Conservation (phyloP, 2,888 invertebrate genomes). For the Pammene aurita region DNA sequence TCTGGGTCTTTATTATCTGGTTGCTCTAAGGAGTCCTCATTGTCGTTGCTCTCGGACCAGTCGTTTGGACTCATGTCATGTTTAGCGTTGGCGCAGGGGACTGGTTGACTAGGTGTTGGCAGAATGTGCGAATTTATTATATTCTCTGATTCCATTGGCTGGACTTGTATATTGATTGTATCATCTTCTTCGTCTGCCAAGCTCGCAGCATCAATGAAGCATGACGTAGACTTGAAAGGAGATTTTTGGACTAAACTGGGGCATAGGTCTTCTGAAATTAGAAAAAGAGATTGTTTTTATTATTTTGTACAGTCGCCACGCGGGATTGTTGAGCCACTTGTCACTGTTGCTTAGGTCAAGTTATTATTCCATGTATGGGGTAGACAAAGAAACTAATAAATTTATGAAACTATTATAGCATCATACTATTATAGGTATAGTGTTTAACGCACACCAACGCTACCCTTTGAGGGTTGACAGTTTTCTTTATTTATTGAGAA, state of each 20-base stretch:
- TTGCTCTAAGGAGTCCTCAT: constrained; percentile 74
- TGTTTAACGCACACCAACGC: no score
- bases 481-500: no score
- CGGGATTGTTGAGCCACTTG: no score
- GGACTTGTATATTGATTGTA: constrained; percentile 48
- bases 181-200: constrained; percentile 87
- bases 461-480: no score
- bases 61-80: constrained; percentile 64
- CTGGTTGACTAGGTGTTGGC: constrained; percentile 59
- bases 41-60: constrained; percentile 70
- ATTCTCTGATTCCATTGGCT: constrained; percentile 41
- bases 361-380: no score
- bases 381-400: no score
- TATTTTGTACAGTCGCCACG: no score
- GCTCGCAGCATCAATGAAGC: constrained; percentile 91
- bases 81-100: constrained; percentile 63
- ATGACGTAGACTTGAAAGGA: constrained; percentile 72
- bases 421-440: no score
- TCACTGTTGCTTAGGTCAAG: no score
- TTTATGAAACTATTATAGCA: no score
- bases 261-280: constrained; percentile 55
- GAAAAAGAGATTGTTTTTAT: background rate
- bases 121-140: constrained; percentile 47
- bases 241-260: constrained; percentile 55
- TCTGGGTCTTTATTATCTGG: constrained; percentile 62